Conservation (phyloP, 2,888 invertebrate species). For the Sphaeridia pumilis region DNA sequence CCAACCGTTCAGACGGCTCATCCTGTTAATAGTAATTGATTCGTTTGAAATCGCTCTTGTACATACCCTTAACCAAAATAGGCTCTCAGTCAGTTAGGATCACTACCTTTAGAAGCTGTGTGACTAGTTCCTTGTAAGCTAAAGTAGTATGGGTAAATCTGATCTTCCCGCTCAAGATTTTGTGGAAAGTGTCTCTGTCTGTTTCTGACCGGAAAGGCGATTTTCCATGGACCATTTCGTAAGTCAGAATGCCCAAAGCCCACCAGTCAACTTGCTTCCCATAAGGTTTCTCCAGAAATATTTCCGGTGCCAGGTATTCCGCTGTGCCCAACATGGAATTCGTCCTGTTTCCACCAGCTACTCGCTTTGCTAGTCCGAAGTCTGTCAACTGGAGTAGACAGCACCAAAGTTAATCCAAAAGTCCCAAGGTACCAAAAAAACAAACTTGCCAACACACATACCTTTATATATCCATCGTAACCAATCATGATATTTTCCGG, state of each 20-base stretch:
- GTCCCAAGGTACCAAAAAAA: too few species aligned
- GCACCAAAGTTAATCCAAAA: too few species aligned
- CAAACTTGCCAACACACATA: too few species aligned
- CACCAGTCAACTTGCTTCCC: conserved; percentile 9
- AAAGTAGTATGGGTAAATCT: conserved; percentile 8
- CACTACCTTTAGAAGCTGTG: conserved; percentile 2
- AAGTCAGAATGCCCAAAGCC: conserved; percentile 9
- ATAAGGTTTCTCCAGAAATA: conserved; percentile 10
- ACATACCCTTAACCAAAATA: background rate
- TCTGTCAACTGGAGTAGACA: conserved; percentile 15
- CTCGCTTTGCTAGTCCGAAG: conserved; percentile 3
- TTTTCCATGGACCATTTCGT: conserved; percentile 12
- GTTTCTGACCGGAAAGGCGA: conserved; percentile 5
- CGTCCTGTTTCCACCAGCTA: background rate
- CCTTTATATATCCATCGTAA: conserved; percentile 14
- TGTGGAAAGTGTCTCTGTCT: conserved; percentile 8
- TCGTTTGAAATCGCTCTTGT: background rate
- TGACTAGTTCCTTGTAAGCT: conserved; percentile 1
- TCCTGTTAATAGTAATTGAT: background rate
- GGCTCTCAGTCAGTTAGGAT: background rate
- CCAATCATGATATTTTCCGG: conserved; percentile 11
- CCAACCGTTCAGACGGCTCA: background rate
- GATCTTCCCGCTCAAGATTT: conserved; percentile 7
- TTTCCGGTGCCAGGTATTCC: conserved; percentile 12
- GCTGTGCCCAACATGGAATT: conserved; percentile 6